Evolutionary conservation across 1,140 invertebrate genomes (phyloP), one percentile per base, ranked within the genome.

Genomic region (Pollicipes pollicipes): DNA sequence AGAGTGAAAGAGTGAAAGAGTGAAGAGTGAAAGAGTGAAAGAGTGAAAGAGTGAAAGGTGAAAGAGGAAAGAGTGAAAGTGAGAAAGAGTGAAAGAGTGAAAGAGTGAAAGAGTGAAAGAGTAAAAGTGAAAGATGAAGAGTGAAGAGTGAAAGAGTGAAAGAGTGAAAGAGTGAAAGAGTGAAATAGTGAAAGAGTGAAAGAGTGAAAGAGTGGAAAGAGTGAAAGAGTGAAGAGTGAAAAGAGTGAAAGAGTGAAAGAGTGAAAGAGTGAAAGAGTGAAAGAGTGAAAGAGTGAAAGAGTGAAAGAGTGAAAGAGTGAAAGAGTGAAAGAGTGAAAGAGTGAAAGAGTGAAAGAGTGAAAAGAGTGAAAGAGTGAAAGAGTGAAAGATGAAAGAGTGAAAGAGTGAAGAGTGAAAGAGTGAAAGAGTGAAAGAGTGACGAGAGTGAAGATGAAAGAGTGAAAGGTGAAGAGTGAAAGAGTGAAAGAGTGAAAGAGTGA

Each of bases 121-220:
- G n/a, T n/a, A n/a, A n/a, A n/a, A n/a, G n/a, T n/a, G n/a, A n/a
- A n/a, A n/a, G n/a, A n/a, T n/a, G n/a, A n/a, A n/a, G n/a, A n/a
- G n/a, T n/a, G n/a, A n/a, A n/a, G n/a, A n/a, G n/a, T n/a, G n/a
- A n/a, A n/a, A n/a, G n/a, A n/a, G n/a, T n/a, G n/a, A n/a, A n/a
- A n/a, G n/a, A n/a, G n/a, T n/a, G n/a, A n/a, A 82, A 81, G 31
- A 45, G 73, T 66, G 24, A 45, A 69, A 27, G n/a, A 21, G 68
- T 31, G 26, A 73, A 78, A 80, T 75, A 68, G 30, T 67, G n/a
- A 68, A 16, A 64, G 68, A 68, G 31, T 71, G 21, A 45, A 32
- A 72, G 29, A 69, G 26, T 66, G 58, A 69, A 31, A 68, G 29
- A 67, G 26, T 75, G 26, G 37, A 73, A 68, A 63, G 29, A 29